A percentile compares a stretch with the other conserved stretches of the same genome.
These are phyloP conservation scores for Apteryx mantelli DNA, from an alignment of 2,113 vertebrate genomes.

Conservation along the genomic window DNA sequence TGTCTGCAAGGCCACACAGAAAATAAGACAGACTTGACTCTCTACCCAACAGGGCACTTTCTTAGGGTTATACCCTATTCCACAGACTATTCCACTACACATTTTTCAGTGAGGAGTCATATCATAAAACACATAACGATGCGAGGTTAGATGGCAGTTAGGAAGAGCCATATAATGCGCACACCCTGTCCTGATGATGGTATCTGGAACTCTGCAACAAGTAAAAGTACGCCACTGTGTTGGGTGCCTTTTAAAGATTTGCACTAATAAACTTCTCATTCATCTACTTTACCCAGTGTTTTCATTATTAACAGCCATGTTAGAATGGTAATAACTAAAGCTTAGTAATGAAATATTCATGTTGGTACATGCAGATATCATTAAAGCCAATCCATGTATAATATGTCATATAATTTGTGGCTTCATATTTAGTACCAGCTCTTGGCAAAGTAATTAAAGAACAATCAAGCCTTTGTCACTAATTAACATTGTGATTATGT, in stretches of 20 bases:
- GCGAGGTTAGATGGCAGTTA: not conserved
- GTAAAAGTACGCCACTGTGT: not conserved
- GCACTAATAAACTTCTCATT: not conserved
- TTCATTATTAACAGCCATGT: not conserved
- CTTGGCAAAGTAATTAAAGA: slow-evolving; percentile 29
- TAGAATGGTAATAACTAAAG: slow-evolving; percentile 20
- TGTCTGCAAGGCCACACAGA: not conserved
- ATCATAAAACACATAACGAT: not conserved
- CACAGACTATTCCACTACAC: not conserved
- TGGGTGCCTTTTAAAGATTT: not conserved
- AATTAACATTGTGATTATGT: not conserved
- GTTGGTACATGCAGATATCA: not conserved
- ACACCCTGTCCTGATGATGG: not conserved
- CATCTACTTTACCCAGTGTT: not conserved
- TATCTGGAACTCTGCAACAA: not conserved
- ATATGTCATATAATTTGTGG: not conserved
- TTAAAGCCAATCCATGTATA: slow-evolving; percentile 7
- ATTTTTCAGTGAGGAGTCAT: not conserved
- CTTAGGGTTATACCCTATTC: not conserved
- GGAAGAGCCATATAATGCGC: not conserved
- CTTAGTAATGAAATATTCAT: slow-evolving; percentile 15
- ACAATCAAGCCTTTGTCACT: slow-evolving; percentile 22
- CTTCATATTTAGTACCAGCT: not conserved
- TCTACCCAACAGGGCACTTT: not conserved
- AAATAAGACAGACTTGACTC: not conserved